Base-by-base conservation (phyloP, 2,797 vertebrate genomes). In the Pelobates cultripes region DNA sequence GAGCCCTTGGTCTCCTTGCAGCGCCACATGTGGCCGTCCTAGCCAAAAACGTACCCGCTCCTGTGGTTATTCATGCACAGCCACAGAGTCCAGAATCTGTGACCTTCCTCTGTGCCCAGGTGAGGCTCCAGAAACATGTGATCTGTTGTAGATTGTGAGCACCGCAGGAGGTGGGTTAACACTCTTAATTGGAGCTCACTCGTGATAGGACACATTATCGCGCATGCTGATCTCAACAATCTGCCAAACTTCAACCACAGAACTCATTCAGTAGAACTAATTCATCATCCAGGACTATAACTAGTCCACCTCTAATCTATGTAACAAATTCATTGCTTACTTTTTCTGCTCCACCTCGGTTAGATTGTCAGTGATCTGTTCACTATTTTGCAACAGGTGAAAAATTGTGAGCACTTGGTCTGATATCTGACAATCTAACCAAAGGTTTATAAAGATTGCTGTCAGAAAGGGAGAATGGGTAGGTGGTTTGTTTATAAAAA, bases 1-100 rank as follows among this genome's bases (percentile, higher is more conserved):
- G 97, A 96, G 95, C 8, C 77, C 90, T 0, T 99, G 96, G 97
- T 95, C 96, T 77, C 92, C 96, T 7, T 98, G 97, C 84, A 95
- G 92, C 1, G 93, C 91, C 70, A 96, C 95, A 2, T 97, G 96
- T 85, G 94, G 96, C 81, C 90, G 89, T 0, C 93, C 96, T 10
- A 94, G 91, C 86, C 97, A 94, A 91, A 95, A 93, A 85, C 96
- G 97, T 82, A 96, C 93, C 0, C 94, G 94, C 14, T 94, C 95
- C 43, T 98, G 97, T 51, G 95, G 96, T 60, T 96, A 94, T 0
- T 92, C 95, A 85, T 98, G 97, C 87, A 96, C 93, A 3, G 94
- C 95, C 0, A 96, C 96, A 0, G 94, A 97, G 86, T 94, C 96
- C 0, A 91, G 93, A 0, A 94, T 90, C 84, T 98, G 97, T 0